phyloP scores from a whole-genome alignment of 2,888 invertebrate genomes.

The Erannis defoliaria region DNA sequence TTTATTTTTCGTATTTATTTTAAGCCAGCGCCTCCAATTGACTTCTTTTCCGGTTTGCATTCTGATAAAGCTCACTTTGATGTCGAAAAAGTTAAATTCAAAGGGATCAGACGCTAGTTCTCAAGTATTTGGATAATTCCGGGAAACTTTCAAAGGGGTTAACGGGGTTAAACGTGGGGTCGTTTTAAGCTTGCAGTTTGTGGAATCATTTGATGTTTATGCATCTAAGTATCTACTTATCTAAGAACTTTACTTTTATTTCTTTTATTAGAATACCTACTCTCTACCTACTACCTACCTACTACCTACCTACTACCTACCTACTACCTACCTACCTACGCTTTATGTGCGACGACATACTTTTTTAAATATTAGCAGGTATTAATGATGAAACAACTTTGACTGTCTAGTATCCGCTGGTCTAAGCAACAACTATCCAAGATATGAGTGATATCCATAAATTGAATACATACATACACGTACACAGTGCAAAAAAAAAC shows the following conservation, averaged over 20 bases:
- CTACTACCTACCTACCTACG: too few species aligned
- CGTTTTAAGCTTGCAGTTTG: slow-evolving; percentile 5
- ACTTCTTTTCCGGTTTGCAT: slow-evolving; percentile 40
- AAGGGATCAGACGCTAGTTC: slow-evolving; percentile 44
- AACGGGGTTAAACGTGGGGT: slow-evolving; percentile 23
- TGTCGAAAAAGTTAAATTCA: slow-evolving; percentile 45
- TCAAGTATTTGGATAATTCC: slow-evolving; percentile 33
- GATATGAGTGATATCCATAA: too few species aligned
- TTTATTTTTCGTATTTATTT: slow-evolving; percentile 39
- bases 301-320: too few species aligned
- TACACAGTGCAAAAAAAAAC: too few species aligned
- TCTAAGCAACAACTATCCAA: too few species aligned
- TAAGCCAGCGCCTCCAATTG: slow-evolving; percentile 42
- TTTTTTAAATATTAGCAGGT: too few species aligned
- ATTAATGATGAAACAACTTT: too few species aligned
- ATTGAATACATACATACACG: too few species aligned
- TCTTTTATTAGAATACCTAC: too few species aligned
- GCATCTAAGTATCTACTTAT: not conserved
- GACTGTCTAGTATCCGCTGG: too few species aligned
- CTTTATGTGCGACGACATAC: too few species aligned
- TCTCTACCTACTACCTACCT: too few species aligned
- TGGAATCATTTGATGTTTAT: slow-evolving; percentile 2
- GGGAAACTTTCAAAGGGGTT: slow-evolving; percentile 29
- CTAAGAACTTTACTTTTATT: not conserved
- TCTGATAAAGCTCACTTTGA: slow-evolving; percentile 41